Evolutionary conservation across 2,113 vertebrate species (phyloP).

Genomic region (Pollimyrus isidori): DNA sequence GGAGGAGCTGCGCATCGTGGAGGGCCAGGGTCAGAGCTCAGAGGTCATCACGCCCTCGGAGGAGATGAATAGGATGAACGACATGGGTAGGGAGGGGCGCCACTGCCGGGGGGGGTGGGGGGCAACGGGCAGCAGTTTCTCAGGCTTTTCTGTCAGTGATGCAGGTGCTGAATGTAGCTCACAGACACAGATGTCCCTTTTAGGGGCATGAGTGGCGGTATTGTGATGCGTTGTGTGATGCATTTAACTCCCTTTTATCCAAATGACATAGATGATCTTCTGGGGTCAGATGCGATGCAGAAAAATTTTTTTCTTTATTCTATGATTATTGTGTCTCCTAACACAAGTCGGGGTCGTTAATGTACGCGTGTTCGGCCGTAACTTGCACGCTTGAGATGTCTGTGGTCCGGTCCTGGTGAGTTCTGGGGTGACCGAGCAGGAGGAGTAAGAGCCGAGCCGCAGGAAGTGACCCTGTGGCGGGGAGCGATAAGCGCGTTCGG

Average conservation of each 20-base stretch:
- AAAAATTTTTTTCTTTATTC: background rate
- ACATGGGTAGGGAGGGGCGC: constrained; percentile 64
- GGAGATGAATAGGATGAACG: constrained; percentile 82
- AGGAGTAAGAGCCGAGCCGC: background rate
- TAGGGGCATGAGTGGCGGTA: constrained; percentile 18
- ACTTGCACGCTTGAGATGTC: background rate
- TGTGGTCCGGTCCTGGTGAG: background rate
- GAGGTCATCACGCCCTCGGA: constrained; percentile 83
- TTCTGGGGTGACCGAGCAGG: background rate
- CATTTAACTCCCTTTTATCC: background rate
- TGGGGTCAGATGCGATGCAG: background rate
- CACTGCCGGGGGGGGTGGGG: background rate
- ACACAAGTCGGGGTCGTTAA: background rate
- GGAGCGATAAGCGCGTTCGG: background rate
- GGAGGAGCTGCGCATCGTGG: constrained; percentile 92
- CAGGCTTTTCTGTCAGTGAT: background rate
- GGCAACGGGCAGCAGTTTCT: constrained; percentile 21
- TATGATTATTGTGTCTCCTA: background rate
- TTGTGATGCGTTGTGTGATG: background rate
- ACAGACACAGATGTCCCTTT: constrained; percentile 46
- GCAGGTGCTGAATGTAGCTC: background rate
- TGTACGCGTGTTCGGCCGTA: background rate
- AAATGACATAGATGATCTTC: background rate
- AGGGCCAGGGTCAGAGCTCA: constrained; percentile 92
- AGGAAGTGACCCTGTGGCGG: background rate